Conservation (phyloP, 2,888 invertebrate species). For the Apantesis nais region DNA sequence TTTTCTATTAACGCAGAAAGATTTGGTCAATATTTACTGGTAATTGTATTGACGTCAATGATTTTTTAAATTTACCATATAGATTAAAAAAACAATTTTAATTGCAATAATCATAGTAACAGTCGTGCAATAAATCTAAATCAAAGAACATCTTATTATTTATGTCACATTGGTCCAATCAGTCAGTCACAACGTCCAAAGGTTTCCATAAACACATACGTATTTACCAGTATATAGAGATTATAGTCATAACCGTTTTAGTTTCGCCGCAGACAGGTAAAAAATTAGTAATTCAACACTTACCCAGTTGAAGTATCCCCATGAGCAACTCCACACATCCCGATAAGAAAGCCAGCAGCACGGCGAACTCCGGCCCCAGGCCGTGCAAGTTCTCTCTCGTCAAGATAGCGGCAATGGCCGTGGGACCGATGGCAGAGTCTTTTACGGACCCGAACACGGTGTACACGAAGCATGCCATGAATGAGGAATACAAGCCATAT, state of each 20-base stretch:
- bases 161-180: too few relatives aligned
- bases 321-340: constrained; percentile 90
- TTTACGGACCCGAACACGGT: constrained; percentile 92
- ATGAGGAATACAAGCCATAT: constrained; percentile 97
- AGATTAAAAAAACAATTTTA: too few relatives aligned
- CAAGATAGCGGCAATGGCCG: constrained; percentile 93
- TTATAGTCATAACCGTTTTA: neutral
- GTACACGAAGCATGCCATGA: constrained; percentile 97
- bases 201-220: too few relatives aligned
- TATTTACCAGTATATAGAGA: neutral
- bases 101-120: too few relatives aligned
- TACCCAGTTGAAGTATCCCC: constrained; percentile 91
- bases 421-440: constrained; percentile 92
- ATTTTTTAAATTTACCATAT: too few relatives aligned
- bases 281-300: constrained; percentile 29
- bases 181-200: too few relatives aligned
- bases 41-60: too few relatives aligned
- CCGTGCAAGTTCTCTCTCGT: constrained; percentile 90
- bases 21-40: too few relatives aligned
- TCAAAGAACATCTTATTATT: too few relatives aligned
- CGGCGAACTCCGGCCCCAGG: constrained; percentile 89
- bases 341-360: constrained; percentile 89
- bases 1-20: too few relatives aligned
- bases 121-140: too few relatives aligned
- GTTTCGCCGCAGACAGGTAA: neutral